Evolutionary conservation across 2,888 invertebrate genomes (phyloP), one percentile per base, ranked within the genome.

Genomic region (Acrocera orbiculus): DNA sequence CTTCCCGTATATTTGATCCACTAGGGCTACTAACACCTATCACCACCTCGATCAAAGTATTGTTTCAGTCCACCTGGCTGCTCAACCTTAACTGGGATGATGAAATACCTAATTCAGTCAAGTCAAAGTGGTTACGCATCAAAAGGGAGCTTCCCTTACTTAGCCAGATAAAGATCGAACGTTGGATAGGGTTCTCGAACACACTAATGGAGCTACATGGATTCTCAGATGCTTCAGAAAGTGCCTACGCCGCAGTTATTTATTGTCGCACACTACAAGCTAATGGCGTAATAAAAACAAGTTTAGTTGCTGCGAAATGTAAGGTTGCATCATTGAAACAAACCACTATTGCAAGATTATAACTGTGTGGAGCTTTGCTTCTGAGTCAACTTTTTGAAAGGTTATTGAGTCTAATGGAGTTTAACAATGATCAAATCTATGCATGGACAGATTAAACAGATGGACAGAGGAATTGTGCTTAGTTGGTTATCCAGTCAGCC

Each of bases 41-140:
- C 4, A 38, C 39, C 5, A 39, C 42, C 9, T 23, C 37, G 5
- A 38, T 37, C 10, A 47, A 47, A 37, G 34, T 44, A 9, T 10
- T 45, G 10, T 37, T 47, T 10, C 46, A 46, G 31, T 37, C 38
- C 27, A 27, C 44, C 3, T 46, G 47, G 45, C 9, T 41, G 14
- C 25, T 2, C 5, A 41, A 45, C 30, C 10, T 42, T 3, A 35
- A 27, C 10, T 46, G 46, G 44, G 46, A 46, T 25, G 44, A 44
- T 7, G 3, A 4, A 13, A 9, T 29, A 4, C 13, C 29, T 8
- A 20, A n/a, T n/a, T 3, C 30, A 16, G 6, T 33, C 7, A n/a
- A 5, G n/a, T 4, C 11, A 15, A 10, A 32, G 14, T 32, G 16
- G 43, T 2, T 19, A 29, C 8, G 3, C 4, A 4, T 22, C 6